Conservation (phyloP, 2,113 vertebrate species). For the Ictalurus furcatus region DNA sequence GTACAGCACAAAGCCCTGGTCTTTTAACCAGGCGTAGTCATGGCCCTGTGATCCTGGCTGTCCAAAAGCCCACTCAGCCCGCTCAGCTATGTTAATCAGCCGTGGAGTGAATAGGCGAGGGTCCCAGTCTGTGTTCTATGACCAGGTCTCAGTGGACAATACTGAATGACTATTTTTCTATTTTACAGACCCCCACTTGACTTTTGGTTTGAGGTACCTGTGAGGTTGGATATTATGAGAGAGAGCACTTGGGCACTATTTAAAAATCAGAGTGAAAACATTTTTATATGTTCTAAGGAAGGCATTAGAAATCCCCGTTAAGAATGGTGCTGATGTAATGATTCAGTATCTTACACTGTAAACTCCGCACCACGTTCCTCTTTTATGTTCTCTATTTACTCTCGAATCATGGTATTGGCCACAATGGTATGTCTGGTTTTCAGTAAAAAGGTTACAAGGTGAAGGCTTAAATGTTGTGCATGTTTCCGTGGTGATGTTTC, state of each 20-base stretch:
- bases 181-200: conserved; percentile 7
- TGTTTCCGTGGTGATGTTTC: conserved; percentile 1
- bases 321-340: background rate
- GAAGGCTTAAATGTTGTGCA: background rate
- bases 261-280: background rate
- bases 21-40: conserved; percentile 65
- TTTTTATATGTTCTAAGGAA: background rate
- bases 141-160: background rate
- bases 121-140: background rate
- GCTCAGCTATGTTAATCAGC: conserved; percentile 28
- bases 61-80: background rate
- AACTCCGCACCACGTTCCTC: background rate
- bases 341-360: background rate
- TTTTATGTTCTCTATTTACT: background rate
- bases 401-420: background rate
- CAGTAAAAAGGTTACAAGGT: background rate
- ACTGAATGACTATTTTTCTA: background rate
- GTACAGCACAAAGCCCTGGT: conserved; percentile 63
- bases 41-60: conserved; percentile 56
- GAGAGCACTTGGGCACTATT: background rate
- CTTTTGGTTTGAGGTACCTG: background rate
- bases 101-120: background rate
- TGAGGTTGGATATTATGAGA: background rate
- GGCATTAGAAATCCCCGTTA: background rate
- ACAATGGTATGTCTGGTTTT: conserved; percentile 14